Evolutionary conservation across 2,888 invertebrate species (phyloP).

Genomic region (Callosobruchus maculatus): DNA sequence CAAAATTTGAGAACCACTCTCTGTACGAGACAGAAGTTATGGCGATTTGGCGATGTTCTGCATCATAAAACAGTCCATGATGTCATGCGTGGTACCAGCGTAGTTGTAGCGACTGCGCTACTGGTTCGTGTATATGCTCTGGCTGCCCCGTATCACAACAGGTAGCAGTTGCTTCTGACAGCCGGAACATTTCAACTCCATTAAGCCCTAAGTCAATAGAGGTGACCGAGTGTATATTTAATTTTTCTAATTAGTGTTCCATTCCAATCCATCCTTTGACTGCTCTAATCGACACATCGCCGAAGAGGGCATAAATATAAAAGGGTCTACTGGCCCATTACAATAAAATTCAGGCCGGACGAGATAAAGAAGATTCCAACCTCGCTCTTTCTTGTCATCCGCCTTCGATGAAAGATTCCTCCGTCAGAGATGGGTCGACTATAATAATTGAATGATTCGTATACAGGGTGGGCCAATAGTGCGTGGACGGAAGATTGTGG

Average conservation of each 20-base stretch:
- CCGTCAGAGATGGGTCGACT: background rate
- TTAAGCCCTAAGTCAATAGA: background rate
- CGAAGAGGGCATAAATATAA: background rate
- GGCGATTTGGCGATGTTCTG: too few relatives aligned
- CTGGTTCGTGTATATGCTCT: too few relatives aligned
- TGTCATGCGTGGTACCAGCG: too few relatives aligned
- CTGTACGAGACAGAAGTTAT: too few relatives aligned
- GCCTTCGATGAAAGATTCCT: background rate
- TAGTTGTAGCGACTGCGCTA: too few relatives aligned
- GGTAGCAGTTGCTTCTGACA: background rate
- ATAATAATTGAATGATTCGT: too few relatives aligned
- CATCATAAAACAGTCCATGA: too few relatives aligned
- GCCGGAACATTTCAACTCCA: background rate
- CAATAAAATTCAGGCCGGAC: background rate
- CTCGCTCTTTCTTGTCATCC: background rate
- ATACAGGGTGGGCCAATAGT: too few relatives aligned
- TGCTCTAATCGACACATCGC: background rate
- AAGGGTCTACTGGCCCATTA: background rate
- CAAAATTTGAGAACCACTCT: too few relatives aligned
- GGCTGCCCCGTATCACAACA: background rate
- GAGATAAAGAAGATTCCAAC: background rate
- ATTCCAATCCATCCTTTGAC: background rate
- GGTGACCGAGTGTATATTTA: background rate
- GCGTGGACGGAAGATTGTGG: too few relatives aligned
- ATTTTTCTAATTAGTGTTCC: background rate